Conservation (phyloP, 2,797 vertebrate species). For the Enteromius paludinosus region DNA sequence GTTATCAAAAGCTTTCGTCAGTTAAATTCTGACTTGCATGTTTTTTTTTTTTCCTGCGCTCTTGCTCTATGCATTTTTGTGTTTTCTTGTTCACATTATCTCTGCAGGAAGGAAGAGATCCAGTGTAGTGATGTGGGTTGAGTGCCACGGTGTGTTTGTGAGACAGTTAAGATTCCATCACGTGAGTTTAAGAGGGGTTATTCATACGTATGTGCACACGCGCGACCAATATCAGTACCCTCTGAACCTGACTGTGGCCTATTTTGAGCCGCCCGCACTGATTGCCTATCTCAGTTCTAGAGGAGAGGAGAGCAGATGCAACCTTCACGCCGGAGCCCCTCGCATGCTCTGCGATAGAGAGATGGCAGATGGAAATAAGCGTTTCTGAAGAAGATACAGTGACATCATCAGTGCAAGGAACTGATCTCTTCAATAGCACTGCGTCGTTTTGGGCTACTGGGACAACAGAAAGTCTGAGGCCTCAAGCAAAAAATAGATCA, state of each 20-base stretch:
- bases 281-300: conserved; percentile 49
- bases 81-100: conserved; percentile 53
- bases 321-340: conserved; percentile 48
- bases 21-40: conserved; percentile 40
- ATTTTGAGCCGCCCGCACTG: conserved; percentile 56
- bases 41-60: conserved; percentile 23
- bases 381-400: conserved; percentile 20
- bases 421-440: neutral
- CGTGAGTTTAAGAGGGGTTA: conserved; percentile 52
- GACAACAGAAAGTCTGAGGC: conserved; percentile 12
- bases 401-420: conserved; percentile 19
- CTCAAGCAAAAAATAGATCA: neutral
- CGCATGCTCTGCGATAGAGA: conserved; percentile 22
- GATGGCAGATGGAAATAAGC: conserved; percentile 45
- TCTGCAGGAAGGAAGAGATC: conserved; percentile 63
- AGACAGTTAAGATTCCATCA: conserved; percentile 65
- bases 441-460: neutral
- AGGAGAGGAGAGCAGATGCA: conserved; percentile 56
- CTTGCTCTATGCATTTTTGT: conserved; percentile 19
- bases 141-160: conserved; percentile 23
- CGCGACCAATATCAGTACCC: conserved; percentile 57
- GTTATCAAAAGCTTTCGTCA: conserved; percentile 6
- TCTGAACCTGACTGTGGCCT: conserved; percentile 61
- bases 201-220: conserved; percentile 51
- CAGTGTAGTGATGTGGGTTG: conserved; percentile 60